Base-by-base conservation (phyloP, 2,113 vertebrate species). In the Laterallus jamaicensis region DNA sequence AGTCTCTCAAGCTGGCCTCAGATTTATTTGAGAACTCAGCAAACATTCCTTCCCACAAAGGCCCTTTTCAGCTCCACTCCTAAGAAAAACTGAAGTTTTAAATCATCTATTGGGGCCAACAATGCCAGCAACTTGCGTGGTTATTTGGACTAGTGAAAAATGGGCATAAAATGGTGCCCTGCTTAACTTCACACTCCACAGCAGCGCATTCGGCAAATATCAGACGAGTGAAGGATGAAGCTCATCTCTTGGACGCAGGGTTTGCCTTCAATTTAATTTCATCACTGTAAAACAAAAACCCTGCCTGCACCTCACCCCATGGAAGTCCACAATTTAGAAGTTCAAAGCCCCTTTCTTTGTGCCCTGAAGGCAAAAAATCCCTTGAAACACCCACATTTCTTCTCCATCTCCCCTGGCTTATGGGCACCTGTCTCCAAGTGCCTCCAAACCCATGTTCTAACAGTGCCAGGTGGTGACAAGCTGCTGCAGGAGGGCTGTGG, bases 171-270 rank as follows among this genome's bases (percentile, higher is more conserved):
- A 84, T 18, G 21, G 26, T 67, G 52, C 21, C 32, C 54, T 60
- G 56, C 37, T 86, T 56, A 80, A 25, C 62, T 71, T 84, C 70
- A 21, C 39, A 8, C 31, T 56, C 52, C 9, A 14, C 20, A 18
- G 10, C 5, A 0, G 28, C 59, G n/a, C 71, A 44, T 24, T 56
- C 21, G 37, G 73, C 31, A 78, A 35, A 31, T 24, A 67, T 10
- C 32, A 86, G 52, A 69, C 6, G 49, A 71, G 12, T 14, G 32
- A 86, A 83, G 40, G 79, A 62, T 40, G 56, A 78, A 83, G 40
- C 15, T 64, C 80, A 40, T 50, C 11, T 6, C 12, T 35, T 44
- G 11, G 24, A 70, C 0, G 0, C 2, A 0, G 16, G 3, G 8
- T 29, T 79, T 92, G 19, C 56, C 67, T 75, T 79, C 47, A 25